Base-by-base conservation (phyloP, 2,888 invertebrate species). In the Hoplodrina blanda region DNA sequence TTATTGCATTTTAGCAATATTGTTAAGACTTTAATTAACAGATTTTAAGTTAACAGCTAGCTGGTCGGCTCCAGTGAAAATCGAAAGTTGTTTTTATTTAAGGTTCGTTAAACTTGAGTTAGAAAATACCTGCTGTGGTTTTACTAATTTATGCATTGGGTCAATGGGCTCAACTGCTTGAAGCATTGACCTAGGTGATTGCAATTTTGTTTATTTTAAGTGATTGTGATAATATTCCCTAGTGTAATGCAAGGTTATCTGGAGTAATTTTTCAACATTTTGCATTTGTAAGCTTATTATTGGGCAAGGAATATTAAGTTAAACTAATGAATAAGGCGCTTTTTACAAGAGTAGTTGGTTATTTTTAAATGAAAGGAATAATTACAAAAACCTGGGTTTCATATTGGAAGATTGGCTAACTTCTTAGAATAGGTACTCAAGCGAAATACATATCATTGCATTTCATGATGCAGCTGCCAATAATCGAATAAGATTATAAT, bases 51-150 rank as follows among this genome's bases (percentile, higher is more conserved):
- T 49, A 61, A n/a, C 15, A 1, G 0, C 8, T 49, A 4, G 55
- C 4, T 33, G 10, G 30, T 55, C 37, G n/a, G 4, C n/a, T 55
- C 15, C 17, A 33, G 49, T 13, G 17, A 59, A 59, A 54, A 73
- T 49, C 33, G 54, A 73, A 73, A 73, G 73, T 55, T 53, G 49
- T 59, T 72, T 71, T 50, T 10, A 19, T 25, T 33, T 2, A 5
- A 25, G 19, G 41, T 60, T 49, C 54, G 37, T 56, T 73, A 50
- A 73, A 60, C 33, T 50, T 25, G 4, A n/a, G 4, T 62, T 19
- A 52, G 44, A 44, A 50, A 25, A 17, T 46, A 46, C 0, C 11
- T 13, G 41, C 41, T 11, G 4, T 11, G 4, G 53, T 41, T 13
- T 33, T 50, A 55, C 6, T 0, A 41, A 49, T 25, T 19, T 46